A percentile compares a stretch with the other conserved stretches of the same genome.
These are phyloP conservation scores for Pilophorus perplexus DNA, from an alignment of 2,888 invertebrate genomes.

Conservation along the genomic window DNA sequence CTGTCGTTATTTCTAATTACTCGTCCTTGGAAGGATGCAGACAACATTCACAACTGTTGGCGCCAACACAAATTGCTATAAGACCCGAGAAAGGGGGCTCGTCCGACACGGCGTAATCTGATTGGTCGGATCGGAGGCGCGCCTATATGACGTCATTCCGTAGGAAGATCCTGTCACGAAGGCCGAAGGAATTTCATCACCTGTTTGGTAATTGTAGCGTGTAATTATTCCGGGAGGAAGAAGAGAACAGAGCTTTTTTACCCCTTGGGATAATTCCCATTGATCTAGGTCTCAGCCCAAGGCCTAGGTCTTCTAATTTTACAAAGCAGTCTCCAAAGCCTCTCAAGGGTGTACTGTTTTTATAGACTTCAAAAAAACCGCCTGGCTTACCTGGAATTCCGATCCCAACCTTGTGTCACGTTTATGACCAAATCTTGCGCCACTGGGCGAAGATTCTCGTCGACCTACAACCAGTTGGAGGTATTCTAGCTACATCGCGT, in stretches of 20 bases:
- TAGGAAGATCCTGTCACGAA: slow-evolving; percentile 18
- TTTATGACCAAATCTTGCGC: slow-evolving; percentile 3
- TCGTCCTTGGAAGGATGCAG: slow-evolving; percentile 18
- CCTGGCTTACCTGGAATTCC: too few species aligned
- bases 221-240: slow-evolving; percentile 1
- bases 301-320: too few species aligned
- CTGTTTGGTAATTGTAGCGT: neutral
- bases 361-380: too few species aligned
- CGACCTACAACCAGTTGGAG: neutral
- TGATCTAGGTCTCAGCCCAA: too few species aligned
- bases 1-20: slow-evolving; percentile 1
- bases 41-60: slow-evolving; percentile 7
- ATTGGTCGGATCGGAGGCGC: slow-evolving; percentile 24
- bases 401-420: slow-evolving; percentile 12
- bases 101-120: slow-evolving; percentile 3
- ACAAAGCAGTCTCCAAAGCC: too few species aligned
- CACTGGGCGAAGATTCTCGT: neutral
- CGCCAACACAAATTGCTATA: neutral
- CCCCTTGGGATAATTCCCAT: too few species aligned
- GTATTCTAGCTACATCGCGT: too few species aligned
- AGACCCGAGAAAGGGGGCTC: slow-evolving; percentile 11
- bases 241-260: neutral
- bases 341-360: too few species aligned
- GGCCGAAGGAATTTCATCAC: slow-evolving; percentile 19
- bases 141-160: slow-evolving; percentile 11